These are phyloP conservation scores for Saccopteryx bilineata DNA, from an alignment of 2,113 vertebrate genomes.

Conservation along the genomic window DNA sequence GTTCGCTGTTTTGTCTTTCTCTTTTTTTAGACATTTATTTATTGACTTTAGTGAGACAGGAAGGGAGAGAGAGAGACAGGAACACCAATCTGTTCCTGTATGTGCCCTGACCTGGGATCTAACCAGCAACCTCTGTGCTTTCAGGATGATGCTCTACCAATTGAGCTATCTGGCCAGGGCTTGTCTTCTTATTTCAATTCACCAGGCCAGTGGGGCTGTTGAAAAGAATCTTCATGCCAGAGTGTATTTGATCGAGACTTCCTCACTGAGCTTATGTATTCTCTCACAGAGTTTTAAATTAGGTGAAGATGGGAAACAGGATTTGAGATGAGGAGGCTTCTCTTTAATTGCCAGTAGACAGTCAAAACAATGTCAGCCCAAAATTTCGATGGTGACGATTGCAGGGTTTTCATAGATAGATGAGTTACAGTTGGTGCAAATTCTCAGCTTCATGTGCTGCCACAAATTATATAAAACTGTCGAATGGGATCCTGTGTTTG, in stretches of 20 bases:
- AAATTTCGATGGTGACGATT: neutral
- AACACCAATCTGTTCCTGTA: too few relatives aligned
- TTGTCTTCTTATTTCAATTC: constrained; percentile 38
- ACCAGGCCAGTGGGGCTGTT: neutral
- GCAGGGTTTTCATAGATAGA: neutral
- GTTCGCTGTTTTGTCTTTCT: constrained; percentile 23
- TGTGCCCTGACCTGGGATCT: too few relatives aligned
- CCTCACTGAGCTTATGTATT: neutral
- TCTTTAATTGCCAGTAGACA: constrained; percentile 5
- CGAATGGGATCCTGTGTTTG: neutral
- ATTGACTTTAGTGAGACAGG: too few relatives aligned
- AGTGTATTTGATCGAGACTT: constrained; percentile 25
- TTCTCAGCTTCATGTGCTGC: neutral
- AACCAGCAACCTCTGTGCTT: too few relatives aligned
- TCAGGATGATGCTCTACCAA: too few relatives aligned
- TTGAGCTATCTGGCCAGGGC: too few relatives aligned
- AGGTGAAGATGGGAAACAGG: constrained; percentile 7
- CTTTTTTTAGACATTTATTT: neutral
- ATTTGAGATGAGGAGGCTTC: neutral
- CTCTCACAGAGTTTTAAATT: constrained; percentile 40
- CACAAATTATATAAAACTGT: neutral
- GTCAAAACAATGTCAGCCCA: neutral
- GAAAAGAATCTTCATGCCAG: neutral
- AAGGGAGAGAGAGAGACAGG: too few relatives aligned
- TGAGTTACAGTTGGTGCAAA: neutral